Conservation (phyloP, 2,888 invertebrate genomes). For the Ormyrus rosae region DNA sequence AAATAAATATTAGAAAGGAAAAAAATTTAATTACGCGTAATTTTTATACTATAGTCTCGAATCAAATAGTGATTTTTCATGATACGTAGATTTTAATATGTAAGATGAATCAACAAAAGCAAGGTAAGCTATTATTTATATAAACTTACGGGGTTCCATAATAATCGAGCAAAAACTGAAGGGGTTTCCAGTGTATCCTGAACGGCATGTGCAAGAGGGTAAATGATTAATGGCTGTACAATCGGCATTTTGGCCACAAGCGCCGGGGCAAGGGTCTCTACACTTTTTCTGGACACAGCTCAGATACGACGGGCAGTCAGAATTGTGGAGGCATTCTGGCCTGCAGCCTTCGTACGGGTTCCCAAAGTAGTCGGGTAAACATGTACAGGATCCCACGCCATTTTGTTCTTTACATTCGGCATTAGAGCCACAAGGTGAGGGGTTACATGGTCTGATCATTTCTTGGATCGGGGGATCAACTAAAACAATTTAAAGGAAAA, state of each 20-base stretch:
- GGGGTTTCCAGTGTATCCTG: constrained; percentile 85
- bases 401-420: constrained; percentile 84
- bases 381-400: constrained; percentile 77
- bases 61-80: too few species aligned
- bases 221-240: constrained; percentile 87
- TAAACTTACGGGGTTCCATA: constrained; percentile 71
- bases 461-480: constrained; percentile 55
- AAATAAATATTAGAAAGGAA: background rate
- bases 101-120: background rate
- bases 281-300: constrained; percentile 85
- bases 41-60: too few species aligned
- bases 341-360: constrained; percentile 83
- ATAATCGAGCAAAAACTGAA: constrained; percentile 80
- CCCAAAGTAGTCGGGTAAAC: constrained; percentile 79
- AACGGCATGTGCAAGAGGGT: constrained; percentile 84
- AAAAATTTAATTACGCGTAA: too few species aligned
- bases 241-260: constrained; percentile 85
- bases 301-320: constrained; percentile 82
- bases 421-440: constrained; percentile 90
- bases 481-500: constrained; percentile 54
- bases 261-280: constrained; percentile 84
- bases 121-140: constrained; percentile 57
- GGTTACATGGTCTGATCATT: constrained; percentile 80
- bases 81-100: too few species aligned
- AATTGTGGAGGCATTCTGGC: constrained; percentile 82